Conservation (phyloP, 2,888 invertebrate genomes). For the Brachyptera risi region DNA sequence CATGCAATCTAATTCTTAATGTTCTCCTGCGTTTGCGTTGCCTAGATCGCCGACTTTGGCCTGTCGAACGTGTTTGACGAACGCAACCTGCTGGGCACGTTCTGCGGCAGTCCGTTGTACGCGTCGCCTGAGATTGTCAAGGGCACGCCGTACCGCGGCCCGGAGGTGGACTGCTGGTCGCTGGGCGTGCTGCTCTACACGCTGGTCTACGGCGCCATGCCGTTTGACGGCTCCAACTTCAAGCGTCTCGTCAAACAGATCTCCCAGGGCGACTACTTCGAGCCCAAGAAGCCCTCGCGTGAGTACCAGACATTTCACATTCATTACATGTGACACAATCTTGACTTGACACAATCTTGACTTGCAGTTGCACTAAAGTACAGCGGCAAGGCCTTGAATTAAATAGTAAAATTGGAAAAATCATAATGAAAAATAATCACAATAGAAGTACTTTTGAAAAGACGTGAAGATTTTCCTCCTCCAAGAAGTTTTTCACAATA, state of each 20-base stretch:
- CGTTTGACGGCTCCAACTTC: constrained; percentile 97
- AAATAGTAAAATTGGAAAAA: too few relatives aligned
- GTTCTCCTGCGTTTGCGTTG: constrained; percentile 40
- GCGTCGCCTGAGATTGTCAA: constrained; percentile 97
- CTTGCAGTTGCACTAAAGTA: too few relatives aligned
- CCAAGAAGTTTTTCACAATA: too few relatives aligned
- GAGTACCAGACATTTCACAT: too few relatives aligned
- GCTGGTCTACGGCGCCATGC: constrained; percentile 98
- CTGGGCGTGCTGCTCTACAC: constrained; percentile 96
- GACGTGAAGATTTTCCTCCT: too few relatives aligned
- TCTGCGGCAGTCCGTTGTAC: constrained; percentile 94
- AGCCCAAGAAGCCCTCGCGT: constrained; percentile 92
- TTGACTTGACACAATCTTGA: too few relatives aligned
- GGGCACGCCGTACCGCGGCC: constrained; percentile 94
- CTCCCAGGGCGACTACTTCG: constrained; percentile 95
- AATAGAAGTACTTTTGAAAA: too few relatives aligned
- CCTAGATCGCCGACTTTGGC: constrained; percentile 99
- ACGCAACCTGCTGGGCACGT: constrained; percentile 79
- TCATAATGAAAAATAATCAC: too few relatives aligned
- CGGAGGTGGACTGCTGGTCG: constrained; percentile 81
- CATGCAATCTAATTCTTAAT: too few relatives aligned
- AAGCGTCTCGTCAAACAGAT: constrained; percentile 95
- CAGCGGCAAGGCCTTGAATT: too few relatives aligned
- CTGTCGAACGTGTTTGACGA: constrained; percentile 95
- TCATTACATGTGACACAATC: too few relatives aligned